Conservation (phyloP, 2,888 invertebrate genomes). For the Adineta ricciae region DNA sequence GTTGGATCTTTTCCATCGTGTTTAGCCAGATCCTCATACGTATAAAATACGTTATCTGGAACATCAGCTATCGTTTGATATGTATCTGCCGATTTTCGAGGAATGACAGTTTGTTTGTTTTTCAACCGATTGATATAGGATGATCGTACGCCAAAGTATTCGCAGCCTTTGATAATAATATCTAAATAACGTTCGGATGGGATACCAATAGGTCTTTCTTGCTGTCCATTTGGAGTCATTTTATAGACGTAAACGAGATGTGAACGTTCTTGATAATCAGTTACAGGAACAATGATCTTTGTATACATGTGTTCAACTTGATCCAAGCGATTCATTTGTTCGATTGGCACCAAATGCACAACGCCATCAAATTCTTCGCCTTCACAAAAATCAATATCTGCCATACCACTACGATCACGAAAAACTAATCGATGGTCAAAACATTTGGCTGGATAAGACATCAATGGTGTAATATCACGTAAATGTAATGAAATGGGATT, state of each 20-base stretch:
- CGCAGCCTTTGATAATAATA: slow-evolving; percentile 19
- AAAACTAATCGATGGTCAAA: neutral
- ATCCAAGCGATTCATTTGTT: neutral
- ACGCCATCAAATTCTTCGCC: neutral
- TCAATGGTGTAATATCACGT: neutral
- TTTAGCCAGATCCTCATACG: neutral
- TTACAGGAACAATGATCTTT: neutral
- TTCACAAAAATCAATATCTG: neutral
- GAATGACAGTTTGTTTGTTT: neutral
- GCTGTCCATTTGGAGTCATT: neutral
- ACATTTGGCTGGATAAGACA: neutral
- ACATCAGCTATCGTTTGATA: neutral
- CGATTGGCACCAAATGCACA: neutral
- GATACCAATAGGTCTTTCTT: neutral
- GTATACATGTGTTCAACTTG: neutral
- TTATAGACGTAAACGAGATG: neutral
- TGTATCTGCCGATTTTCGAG: neutral
- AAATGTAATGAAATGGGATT: slow-evolving; percentile 10
- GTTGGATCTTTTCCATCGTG: neutral
- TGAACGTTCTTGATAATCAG: neutral
- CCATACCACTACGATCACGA: neutral
- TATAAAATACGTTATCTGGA: neutral
- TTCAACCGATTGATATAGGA: slow-evolving; percentile 8
- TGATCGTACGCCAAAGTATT: neutral
- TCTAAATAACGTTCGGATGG: slow-evolving; percentile 12